Base-by-base conservation (phyloP, 2,797 vertebrate genomes). In the Acipenser transmontanus region DNA sequence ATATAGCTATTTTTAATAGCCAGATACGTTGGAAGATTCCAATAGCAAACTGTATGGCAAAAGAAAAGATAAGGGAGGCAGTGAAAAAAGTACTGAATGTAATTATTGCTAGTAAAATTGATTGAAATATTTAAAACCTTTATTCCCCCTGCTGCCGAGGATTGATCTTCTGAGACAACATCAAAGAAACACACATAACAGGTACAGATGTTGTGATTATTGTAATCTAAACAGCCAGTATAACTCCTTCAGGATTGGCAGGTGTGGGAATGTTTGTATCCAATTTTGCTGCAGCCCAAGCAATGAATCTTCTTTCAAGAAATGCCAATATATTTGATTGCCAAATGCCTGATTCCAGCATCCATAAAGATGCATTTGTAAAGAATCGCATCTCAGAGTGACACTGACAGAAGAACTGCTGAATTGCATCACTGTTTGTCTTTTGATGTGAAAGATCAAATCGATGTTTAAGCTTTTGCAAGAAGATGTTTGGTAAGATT, bases 361-460 rank as follows among this genome's bases (percentile, higher is more conserved):
- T 90, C 89, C 88, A 86, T 87, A 86, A 93, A 93, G 93, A 94
- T 89, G 91, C 85, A 82, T 89, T 88, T 95, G 92, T 89, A 88
- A 92, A 91, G 92, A 91, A 91, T 91, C 89, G 94, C 94, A 92
- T 93, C 94, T 95, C 89, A 93, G 93, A 94, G 91, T 98, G 96
- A 97, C 95, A 98, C 97, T 99, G 96, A 98, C 93, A 93, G 92
- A 95, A 88, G 94, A 98, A 97, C 91, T 98, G 96, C 97, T 98
- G 96, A 98, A 94, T 98, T 90, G 93, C 93, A 92, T 93, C 91
- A 88, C 91, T 94, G 94, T 97, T 98, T 97, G 94, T 97, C 96
- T 98, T 98, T 97, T 95, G 94, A 98, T 95, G 94, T 95, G 94
- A 93, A 95, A 94, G 94, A 98, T 95, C 94, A 97, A 96, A 98